A percentile compares a stretch with the other conserved stretches of the same genome.
Conservation (phyloP, 2,888 invertebrate genomes). For the Sericinus montela region DNA sequence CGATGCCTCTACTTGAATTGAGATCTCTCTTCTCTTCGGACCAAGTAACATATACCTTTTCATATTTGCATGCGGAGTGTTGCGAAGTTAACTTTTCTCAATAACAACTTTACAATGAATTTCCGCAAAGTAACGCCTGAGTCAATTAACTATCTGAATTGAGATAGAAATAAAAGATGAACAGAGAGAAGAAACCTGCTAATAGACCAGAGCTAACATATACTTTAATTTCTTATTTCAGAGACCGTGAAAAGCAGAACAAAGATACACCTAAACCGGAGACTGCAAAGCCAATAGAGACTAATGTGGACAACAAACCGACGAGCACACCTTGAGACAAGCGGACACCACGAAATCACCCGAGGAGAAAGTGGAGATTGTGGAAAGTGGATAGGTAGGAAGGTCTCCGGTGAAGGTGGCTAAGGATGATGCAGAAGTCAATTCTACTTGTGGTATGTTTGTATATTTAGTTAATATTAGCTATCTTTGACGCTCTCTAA, state of each 20-base stretch:
- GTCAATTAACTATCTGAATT: too few relatives aligned
- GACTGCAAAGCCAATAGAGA: slow-evolving; percentile 12
- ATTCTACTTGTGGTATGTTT: slow-evolving; percentile 63
- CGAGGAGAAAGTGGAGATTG: slow-evolving; percentile 35
- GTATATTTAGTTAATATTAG: not conserved
- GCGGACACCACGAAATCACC: slow-evolving; percentile 50
- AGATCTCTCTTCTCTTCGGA: too few relatives aligned
- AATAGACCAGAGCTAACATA: too few relatives aligned
- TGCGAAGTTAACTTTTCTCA: too few relatives aligned
- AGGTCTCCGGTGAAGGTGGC: slow-evolving; percentile 37
- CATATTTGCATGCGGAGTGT: too few relatives aligned
- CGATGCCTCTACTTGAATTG: too few relatives aligned
- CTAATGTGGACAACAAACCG: slow-evolving; percentile 20
- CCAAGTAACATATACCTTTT: too few relatives aligned
- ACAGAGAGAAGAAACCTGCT: too few relatives aligned
- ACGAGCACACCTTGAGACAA: slow-evolving; percentile 22
- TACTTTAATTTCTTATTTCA: slow-evolving; percentile 22
- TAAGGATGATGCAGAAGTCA: slow-evolving; percentile 48
- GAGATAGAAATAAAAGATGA: too few relatives aligned
- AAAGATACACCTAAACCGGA: slow-evolving; percentile 14
- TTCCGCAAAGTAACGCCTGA: too few relatives aligned
- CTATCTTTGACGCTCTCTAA: not conserved
- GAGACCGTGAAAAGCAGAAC: slow-evolving; percentile 43
- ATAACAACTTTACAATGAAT: too few relatives aligned
- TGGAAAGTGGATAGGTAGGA: slow-evolving; percentile 29